phyloP scores from a whole-genome alignment of 2,113 vertebrate genomes.

The Vidua macroura region DNA sequence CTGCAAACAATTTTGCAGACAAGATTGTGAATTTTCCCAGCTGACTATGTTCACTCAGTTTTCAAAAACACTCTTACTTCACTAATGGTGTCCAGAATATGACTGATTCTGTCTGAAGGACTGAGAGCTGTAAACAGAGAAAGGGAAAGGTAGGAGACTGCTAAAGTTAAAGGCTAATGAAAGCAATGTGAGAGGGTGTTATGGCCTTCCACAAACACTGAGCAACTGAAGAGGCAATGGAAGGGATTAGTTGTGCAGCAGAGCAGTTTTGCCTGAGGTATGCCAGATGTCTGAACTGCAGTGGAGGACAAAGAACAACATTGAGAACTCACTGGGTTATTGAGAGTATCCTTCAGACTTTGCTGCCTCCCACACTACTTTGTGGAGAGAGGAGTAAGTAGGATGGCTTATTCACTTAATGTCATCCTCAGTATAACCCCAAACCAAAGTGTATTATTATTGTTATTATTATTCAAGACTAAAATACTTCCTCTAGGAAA shows the following conservation, averaged over 20 bases:
- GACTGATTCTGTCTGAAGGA: background rate
- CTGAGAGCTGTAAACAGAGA: background rate
- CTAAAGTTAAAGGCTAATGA: background rate
- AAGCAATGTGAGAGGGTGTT: conserved; percentile 23
- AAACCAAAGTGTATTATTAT: background rate
- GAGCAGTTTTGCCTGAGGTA: conserved; percentile 41
- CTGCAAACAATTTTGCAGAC: background rate
- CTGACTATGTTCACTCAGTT: background rate
- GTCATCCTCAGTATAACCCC: background rate
- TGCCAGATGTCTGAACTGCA: conserved; percentile 54
- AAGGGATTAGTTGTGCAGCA: conserved; percentile 46
- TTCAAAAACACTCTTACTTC: background rate
- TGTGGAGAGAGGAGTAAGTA: background rate
- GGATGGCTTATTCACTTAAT: background rate
- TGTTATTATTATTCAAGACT: background rate
- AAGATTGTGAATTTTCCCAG: background rate
- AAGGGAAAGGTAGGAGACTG: background rate
- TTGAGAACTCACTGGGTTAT: conserved; percentile 31
- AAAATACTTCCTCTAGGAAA: background rate
- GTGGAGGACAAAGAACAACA: conserved; percentile 52
- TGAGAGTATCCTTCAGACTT: background rate
- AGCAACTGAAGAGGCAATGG: conserved; percentile 41
- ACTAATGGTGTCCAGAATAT: background rate
- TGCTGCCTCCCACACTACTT: background rate
- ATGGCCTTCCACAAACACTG: conserved; percentile 37